Evolutionary conservation across 2,797 vertebrate genomes (phyloP).

Genomic region (Bradypus variegatus): DNA sequence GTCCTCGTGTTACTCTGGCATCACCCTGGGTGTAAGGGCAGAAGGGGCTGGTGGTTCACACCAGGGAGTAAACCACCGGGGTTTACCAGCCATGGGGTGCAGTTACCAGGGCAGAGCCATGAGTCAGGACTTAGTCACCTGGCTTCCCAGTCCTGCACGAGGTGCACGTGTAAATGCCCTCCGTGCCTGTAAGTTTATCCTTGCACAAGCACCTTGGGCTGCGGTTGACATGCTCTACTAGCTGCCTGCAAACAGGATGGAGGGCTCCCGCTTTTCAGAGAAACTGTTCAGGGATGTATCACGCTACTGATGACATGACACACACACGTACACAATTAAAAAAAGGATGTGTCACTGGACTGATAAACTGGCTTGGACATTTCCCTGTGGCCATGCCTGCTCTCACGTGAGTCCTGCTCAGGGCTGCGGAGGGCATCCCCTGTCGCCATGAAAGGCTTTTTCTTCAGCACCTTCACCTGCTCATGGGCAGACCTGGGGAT

Average conservation of each 20-base stretch:
- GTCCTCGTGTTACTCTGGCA: neutral
- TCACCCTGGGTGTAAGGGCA: neutral
- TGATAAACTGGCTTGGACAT: neutral
- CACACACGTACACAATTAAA: neutral
- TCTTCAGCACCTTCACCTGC: neutral
- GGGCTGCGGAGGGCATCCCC: accelerated
- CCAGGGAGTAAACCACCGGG: neutral
- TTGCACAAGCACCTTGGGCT: neutral
- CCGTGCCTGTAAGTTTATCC: neutral
- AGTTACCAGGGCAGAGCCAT: neutral
- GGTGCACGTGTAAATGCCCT: too few species aligned
- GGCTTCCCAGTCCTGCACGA: neutral
- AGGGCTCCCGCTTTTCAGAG: neutral
- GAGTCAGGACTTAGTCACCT: neutral
- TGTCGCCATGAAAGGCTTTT: neutral
- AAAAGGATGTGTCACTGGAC: neutral
- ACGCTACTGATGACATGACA: neutral
- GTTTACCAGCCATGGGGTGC: neutral
- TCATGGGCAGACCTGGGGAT: neutral
- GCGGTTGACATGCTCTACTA: neutral
- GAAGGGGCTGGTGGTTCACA: neutral
- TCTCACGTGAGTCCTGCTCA: too few species aligned
- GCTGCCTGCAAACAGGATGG: neutral
- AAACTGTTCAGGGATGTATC: neutral
- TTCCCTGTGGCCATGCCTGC: neutral